Evolutionary conservation across 2,797 vertebrate species (phyloP).

Genomic region (Phalanger gymnotis): DNA sequence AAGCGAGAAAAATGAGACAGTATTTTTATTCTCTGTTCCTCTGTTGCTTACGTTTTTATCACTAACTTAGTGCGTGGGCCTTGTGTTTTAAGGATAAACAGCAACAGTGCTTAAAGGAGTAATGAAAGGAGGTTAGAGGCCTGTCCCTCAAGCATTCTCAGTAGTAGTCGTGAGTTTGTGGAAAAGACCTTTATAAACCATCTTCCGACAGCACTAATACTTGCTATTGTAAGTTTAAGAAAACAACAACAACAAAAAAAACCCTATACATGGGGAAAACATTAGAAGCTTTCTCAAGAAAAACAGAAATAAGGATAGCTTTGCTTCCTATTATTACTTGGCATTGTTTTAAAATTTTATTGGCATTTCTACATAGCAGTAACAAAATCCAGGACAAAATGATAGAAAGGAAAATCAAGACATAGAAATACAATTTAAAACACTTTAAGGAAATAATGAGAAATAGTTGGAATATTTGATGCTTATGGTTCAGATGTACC

Average conservation of each 20-base stretch:
- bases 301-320: constrained; percentile 27
- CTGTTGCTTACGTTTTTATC: background rate
- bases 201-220: constrained; percentile 16
- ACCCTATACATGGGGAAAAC: no score
- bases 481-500: background rate
- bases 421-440: background rate
- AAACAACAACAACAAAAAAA: background rate
- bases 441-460: background rate
- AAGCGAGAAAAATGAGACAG: background rate
- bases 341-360: background rate
- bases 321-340: background rate
- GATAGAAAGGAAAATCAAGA: background rate
- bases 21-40: background rate
- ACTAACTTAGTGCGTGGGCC: constrained; percentile 15
- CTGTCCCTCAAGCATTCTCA: constrained; percentile 29
- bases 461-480: background rate
- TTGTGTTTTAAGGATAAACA: constrained; percentile 8
- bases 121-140: background rate
- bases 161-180: constrained; percentile 42
- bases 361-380: background rate
- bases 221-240: background rate
- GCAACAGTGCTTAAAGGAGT: background rate
- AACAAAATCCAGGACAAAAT: background rate
- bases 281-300: background rate
- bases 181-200: background rate